Evolutionary conservation across 2,888 invertebrate genomes (phyloP), one percentile per base, ranked within the genome.

Genomic region (Agrochola circellaris): DNA sequence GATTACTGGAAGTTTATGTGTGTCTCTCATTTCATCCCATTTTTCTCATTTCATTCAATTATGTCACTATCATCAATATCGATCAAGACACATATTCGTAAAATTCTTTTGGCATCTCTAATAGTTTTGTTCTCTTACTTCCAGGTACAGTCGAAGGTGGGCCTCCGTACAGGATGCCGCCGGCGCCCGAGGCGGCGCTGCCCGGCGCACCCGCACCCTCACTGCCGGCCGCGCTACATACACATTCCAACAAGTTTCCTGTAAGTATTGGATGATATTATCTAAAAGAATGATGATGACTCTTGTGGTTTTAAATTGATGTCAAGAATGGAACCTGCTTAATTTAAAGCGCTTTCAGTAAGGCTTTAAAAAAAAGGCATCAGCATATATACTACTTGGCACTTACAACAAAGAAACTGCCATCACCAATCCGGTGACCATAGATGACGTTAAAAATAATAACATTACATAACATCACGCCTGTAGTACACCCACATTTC

Each of bases 201-300:
- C 95, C 97, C 84, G 96, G 97, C 74, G 96, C 97, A 17, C 97
- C 97, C 75, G 96, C 97, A 84, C 97, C 97, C 62, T 89, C 95
- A 75, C 86, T 92, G 26, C 92, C 93, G 69, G 92, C 95, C 61
- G 97, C 95, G 82, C 96, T 98, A 30, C 98, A 98, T 93, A 98
- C 98, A 48, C 98, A 98, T 94, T 98, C 98, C 88, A 98, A 97
- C 88, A 98, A 98, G 93, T 98, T 98, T 95, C 98, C 98, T 92
- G 98, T 98, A 96, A 97, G 97, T 97, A 83, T 61, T 45, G 17
- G 1, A 30, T 60, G 6, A 62, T 66, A 2, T 20, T 58, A 38
- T 9, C 38, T 42, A 8, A 42, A 69, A 73, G 13, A n/a, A 60
- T 58, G 0, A 56, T 56, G 6, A 56, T 56, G 6, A 26, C 2